A percentile compares a stretch with the other conserved stretches of the same genome.
phyloP scores from a whole-genome alignment of 2,113 vertebrate species.

The Pachycephala philippinensis region DNA sequence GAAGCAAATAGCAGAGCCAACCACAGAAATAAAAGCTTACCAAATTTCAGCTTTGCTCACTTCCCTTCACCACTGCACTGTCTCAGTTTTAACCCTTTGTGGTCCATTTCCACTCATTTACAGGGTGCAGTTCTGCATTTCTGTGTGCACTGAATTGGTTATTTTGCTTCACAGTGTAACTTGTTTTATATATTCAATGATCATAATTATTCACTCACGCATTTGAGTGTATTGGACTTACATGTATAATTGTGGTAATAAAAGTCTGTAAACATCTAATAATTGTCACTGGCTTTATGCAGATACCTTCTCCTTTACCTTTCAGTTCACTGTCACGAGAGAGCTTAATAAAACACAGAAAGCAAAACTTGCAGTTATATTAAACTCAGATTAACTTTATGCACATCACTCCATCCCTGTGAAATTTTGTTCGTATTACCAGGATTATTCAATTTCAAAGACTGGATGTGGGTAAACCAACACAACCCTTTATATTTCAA shows the following conservation, averaged over 20 bases:
- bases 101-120: neutral
- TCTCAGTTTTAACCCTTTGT: neutral
- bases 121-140: neutral
- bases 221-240: neutral
- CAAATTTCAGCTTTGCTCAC: neutral
- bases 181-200: neutral
- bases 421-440: neutral
- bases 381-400: neutral
- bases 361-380: neutral
- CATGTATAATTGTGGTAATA: neutral
- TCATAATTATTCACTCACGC: neutral
- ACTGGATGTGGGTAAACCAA: neutral
- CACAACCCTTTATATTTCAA: neutral
- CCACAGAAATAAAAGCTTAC: neutral
- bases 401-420: neutral
- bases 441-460: neutral
- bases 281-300: neutral
- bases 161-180: neutral
- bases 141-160: neutral
- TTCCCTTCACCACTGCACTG: neutral
- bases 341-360: neutral
- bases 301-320: neutral
- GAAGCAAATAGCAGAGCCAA: neutral
- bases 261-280: neutral
- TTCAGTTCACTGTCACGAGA: neutral